Evolutionary conservation across 2,113 vertebrate genomes (phyloP).

Genomic region (Chloropsis cyanopogon): DNA sequence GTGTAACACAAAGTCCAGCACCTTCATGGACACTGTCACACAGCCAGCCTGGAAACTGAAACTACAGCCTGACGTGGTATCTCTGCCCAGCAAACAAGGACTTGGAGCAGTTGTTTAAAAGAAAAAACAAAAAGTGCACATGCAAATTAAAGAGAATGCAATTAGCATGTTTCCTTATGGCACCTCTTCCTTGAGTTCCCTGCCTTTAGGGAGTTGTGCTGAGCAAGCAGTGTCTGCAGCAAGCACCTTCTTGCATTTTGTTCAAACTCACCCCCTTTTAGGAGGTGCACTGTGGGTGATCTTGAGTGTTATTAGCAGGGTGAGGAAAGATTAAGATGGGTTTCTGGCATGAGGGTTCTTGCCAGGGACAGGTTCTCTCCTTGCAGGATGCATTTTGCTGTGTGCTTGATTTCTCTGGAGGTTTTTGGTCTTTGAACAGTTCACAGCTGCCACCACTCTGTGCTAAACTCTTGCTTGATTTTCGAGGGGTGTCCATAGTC

Average conservation of each 20-base stretch:
- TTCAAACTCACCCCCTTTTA: not conserved
- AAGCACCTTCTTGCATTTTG: not conserved
- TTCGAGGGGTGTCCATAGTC: not conserved
- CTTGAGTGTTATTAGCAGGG: not conserved
- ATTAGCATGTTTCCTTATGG: not conserved
- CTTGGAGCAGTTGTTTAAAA: not conserved
- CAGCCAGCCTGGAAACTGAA: not conserved
- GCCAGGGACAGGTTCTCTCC: not conserved
- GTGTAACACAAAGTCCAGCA: not conserved
- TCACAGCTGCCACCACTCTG: not conserved
- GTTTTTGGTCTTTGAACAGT: not conserved
- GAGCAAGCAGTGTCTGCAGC: not conserved
- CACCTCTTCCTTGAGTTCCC: not conserved
- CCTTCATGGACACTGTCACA: not conserved
- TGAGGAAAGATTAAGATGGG: not conserved
- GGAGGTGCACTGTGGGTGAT: not conserved
- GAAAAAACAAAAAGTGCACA: not conserved
- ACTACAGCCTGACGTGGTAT: not conserved
- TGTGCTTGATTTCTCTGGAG: not conserved
- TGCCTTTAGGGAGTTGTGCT: not conserved
- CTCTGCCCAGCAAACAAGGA: not conserved
- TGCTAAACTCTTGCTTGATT: not conserved
- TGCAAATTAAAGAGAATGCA: constrained; percentile 48
- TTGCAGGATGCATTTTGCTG: not conserved
- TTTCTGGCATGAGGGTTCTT: not conserved